Evolutionary conservation across 2,888 invertebrate genomes (phyloP).

Genomic region (Galerucella calmariensis): DNA sequence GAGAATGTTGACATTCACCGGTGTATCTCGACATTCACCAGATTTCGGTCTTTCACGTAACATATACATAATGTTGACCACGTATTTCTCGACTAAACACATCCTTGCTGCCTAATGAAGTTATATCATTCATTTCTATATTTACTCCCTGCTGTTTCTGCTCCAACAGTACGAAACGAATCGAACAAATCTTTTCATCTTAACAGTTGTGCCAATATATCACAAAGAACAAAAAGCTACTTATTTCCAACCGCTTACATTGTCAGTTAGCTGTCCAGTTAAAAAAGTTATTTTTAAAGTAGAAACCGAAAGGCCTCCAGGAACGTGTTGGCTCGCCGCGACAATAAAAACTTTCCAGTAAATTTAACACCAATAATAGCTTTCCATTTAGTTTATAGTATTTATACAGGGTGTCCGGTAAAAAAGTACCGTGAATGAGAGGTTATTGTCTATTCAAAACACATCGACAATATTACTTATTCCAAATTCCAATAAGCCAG

Average conservation of each 20-base stretch:
- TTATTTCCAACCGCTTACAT: conserved; percentile 4
- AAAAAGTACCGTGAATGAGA: too few species aligned
- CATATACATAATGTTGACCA: background rate
- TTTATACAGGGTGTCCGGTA: too few species aligned
- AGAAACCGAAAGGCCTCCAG: conserved; percentile 7
- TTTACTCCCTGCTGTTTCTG: background rate
- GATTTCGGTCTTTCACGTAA: too few species aligned
- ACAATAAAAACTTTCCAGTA: background rate
- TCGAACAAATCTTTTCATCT: conserved; percentile 8
- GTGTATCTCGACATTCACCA: too few species aligned
- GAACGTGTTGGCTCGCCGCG: background rate
- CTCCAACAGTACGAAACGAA: background rate
- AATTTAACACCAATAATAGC: background rate
- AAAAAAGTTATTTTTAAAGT: conserved; percentile 12
- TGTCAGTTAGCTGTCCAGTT: conserved; percentile 17
- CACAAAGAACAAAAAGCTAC: conserved; percentile 12
- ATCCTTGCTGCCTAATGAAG: too few species aligned
- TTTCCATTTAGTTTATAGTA: too few species aligned
- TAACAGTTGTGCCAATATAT: conserved; percentile 14
- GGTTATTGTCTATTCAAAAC: too few species aligned
- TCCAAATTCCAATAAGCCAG: too few species aligned
- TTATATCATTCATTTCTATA: background rate
- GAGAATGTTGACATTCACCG: too few species aligned
- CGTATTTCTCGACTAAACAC: background rate
- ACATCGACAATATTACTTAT: too few species aligned